Percentiles rank a stretch among this genome's conserved stretches.
These are phyloP conservation scores for Pterobdella sp. DNA, from an alignment of 2,888 invertebrate species.

Conservation along the genomic window DNA sequence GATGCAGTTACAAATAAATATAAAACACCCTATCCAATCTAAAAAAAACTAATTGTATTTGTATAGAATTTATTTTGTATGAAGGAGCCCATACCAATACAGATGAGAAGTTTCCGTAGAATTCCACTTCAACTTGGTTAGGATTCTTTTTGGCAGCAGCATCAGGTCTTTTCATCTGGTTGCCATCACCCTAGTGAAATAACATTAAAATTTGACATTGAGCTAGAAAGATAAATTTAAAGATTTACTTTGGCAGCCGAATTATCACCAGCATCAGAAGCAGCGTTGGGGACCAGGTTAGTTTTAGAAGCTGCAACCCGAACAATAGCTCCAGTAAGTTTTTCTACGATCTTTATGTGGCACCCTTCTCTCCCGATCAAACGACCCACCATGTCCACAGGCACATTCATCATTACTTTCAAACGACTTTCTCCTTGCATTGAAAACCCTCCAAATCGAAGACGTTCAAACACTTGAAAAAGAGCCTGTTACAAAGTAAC, in stretches of 20 bases:
- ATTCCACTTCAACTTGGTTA: constrained; percentile 36
- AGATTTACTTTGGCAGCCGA: neutral
- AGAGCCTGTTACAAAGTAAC: constrained; percentile 64
- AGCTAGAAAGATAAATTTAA: neutral
- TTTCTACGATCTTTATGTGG: constrained; percentile 69
- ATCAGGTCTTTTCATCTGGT: neutral
- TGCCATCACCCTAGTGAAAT: constrained; percentile 1
- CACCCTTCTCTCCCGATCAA: constrained; percentile 76
- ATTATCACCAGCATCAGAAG: constrained; percentile 33
- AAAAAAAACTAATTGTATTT: too few species aligned
- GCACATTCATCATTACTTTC: constrained; percentile 83
- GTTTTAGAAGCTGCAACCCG: constrained; percentile 46
- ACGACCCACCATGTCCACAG: constrained; percentile 80
- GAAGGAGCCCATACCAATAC: constrained; percentile 32
- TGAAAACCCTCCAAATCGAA: constrained; percentile 63
- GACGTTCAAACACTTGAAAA: constrained; percentile 92
- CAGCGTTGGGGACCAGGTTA: constrained; percentile 31
- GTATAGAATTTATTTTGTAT: neutral
- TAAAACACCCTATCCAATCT: too few species aligned
- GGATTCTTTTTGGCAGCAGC: neutral
- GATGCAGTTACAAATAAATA: too few species aligned
- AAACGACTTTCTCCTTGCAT: constrained; percentile 69
- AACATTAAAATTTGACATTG: neutral
- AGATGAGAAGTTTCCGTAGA: constrained; percentile 39
- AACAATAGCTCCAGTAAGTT: constrained; percentile 76